Conservation (phyloP, 2,113 vertebrate genomes). For the Datnioides undecimradiatus region DNA sequence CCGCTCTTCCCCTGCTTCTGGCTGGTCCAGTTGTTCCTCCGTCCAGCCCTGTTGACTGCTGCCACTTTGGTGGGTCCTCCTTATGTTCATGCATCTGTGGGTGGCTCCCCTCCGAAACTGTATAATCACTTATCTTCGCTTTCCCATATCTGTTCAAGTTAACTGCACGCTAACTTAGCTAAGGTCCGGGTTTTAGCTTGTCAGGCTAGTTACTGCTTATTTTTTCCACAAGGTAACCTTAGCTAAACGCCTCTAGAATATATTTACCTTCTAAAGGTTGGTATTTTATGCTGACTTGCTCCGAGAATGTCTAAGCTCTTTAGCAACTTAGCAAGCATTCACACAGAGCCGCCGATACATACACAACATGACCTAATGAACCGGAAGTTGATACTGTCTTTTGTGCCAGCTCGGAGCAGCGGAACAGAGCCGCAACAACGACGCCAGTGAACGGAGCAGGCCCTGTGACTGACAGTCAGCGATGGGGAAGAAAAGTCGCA, state of each 20-base stretch:
- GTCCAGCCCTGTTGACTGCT: conserved; percentile 16
- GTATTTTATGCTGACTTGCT: no score
- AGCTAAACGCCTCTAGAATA: background rate
- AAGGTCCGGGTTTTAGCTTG: background rate
- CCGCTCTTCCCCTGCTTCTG: conserved; percentile 22
- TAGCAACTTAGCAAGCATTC: background rate
- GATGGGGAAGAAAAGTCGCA: conserved; percentile 89
- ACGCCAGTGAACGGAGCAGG: conserved; percentile 29
- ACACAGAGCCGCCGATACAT: background rate
- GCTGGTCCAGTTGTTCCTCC: conserved; percentile 21
- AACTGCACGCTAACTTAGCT: background rate
- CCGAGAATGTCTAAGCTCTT: background rate
- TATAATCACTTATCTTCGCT: conserved; percentile 48
- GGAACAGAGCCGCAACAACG: background rate
- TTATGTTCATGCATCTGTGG: conserved; percentile 60
- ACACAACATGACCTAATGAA: conserved; percentile 18
- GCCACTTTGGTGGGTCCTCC: conserved; percentile 23
- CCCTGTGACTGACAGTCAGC: background rate
- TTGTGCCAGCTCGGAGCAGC: conserved; percentile 10
- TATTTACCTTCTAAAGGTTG: accelerated
- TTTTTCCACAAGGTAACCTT: background rate
- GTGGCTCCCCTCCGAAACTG: conserved; percentile 42
- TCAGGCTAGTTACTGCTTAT: background rate
- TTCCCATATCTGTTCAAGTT: conserved; percentile 16
- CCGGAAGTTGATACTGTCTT: conserved; percentile 58